These are phyloP conservation scores for Alfaro cultratus DNA, from an alignment of 2,797 vertebrate species.

Conservation along the genomic window DNA sequence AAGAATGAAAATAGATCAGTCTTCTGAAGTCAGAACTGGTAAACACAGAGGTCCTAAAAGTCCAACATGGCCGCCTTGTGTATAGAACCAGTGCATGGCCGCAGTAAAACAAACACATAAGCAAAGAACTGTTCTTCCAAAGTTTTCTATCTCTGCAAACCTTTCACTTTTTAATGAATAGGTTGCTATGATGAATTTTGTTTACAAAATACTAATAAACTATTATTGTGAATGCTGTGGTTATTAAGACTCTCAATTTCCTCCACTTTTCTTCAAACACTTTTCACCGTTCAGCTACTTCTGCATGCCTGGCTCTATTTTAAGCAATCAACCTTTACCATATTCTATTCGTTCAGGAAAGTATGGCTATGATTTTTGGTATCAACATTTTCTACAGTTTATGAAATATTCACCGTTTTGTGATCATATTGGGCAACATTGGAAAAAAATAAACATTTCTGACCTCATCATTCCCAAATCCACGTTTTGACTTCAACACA, in stretches of 20 bases:
- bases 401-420: too few species aligned
- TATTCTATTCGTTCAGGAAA: too few species aligned
- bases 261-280: too few species aligned
- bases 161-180: background rate
- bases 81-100: background rate
- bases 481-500: background rate
- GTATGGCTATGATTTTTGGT: too few species aligned
- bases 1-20: background rate
- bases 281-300: too few species aligned
- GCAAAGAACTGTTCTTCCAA: background rate
- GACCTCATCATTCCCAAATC: background rate
- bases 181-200: background rate
- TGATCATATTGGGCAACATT: too few species aligned
- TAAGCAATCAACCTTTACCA: too few species aligned
- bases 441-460: too few species aligned
- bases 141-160: background rate
- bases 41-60: background rate
- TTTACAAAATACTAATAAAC: background rate
- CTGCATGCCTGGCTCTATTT: too few species aligned
- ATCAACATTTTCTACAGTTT: too few species aligned
- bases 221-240: too few species aligned
- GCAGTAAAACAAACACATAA: background rate
- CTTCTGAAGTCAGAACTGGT: background rate
- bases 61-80: background rate
- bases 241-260: too few species aligned